Conservation (phyloP, 2,888 invertebrate genomes). For the Hyppa rectilinea region DNA sequence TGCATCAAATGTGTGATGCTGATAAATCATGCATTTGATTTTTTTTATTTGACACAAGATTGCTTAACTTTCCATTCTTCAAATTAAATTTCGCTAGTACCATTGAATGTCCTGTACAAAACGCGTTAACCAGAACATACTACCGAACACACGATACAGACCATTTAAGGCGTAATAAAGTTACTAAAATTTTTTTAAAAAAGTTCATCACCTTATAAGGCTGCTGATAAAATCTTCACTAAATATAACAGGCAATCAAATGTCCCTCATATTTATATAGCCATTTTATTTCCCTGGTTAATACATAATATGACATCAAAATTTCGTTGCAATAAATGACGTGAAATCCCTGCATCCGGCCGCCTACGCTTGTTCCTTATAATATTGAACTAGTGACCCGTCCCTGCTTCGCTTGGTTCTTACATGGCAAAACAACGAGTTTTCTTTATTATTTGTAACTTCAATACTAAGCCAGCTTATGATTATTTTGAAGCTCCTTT, state of each 20-base stretch:
- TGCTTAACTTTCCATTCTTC: not conserved
- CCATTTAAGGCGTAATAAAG: not conserved
- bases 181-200: not conserved
- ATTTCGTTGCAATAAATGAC: conserved; percentile 47
- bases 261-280: conserved; percentile 34
- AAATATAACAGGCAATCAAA: conserved; percentile 38
- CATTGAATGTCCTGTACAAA: not conserved
- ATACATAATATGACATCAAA: conserved; percentile 38
- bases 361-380: conserved; percentile 55
- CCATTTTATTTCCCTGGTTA: conserved; percentile 47
- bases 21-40: not conserved
- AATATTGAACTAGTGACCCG: conserved; percentile 18
- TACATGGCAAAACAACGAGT: not conserved
- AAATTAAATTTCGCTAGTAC: not conserved
- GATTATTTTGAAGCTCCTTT: no score
- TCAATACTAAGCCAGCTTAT: no score
- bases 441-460: no score
- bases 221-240: conserved; percentile 10
- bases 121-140: not conserved
- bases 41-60: no score
- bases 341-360: conserved; percentile 54
- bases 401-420: not conserved
- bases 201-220: conserved; percentile 2
- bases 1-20: not conserved
- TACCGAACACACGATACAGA: not conserved